These are phyloP conservation scores for Lomographa bimaculata DNA, from an alignment of 2,888 invertebrate species.

Conservation along the genomic window DNA sequence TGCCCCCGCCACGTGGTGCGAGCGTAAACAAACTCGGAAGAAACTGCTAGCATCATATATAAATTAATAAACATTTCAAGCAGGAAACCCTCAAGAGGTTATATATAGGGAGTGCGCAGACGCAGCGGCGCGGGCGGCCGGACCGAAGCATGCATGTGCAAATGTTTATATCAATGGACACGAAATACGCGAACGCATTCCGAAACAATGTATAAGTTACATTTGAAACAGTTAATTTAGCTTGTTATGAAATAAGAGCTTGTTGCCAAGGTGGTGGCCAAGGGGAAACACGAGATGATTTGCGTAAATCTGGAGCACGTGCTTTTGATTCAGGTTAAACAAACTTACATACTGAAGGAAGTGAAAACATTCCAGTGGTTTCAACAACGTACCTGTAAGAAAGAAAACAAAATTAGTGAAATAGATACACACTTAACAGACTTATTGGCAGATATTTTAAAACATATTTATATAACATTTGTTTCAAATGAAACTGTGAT, in stretches of 20 bases:
- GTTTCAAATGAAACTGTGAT: no score
- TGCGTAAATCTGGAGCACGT: slow-evolving; percentile 17
- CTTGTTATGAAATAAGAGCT: slow-evolving; percentile 38
- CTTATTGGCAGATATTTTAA: no score
- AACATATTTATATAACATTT: no score
- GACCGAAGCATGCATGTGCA: slow-evolving; percentile 46
- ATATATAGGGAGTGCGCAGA: slow-evolving; percentile 74
- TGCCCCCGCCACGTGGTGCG: slow-evolving; percentile 67
- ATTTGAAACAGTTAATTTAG: slow-evolving; percentile 37
- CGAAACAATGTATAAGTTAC: slow-evolving; percentile 42
- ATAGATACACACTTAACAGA: no score
- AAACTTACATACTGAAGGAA: slow-evolving; percentile 12
- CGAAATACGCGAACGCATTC: slow-evolving; percentile 52
- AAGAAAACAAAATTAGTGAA: slow-evolving; percentile 12
- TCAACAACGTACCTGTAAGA: slow-evolving; percentile 18
- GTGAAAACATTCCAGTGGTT: slow-evolving; percentile 2
- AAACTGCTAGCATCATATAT: slow-evolving; percentile 58
- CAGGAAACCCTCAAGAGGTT: slow-evolving; percentile 76
- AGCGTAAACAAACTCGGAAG: slow-evolving; percentile 63
- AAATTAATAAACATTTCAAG: slow-evolving; percentile 73
- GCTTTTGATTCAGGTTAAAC: slow-evolving; percentile 11
- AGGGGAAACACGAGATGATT: slow-evolving; percentile 21
- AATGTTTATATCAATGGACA: slow-evolving; percentile 68
- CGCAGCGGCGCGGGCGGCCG: slow-evolving; percentile 52
- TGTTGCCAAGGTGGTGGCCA: slow-evolving; percentile 43